These are phyloP conservation scores for Pao palembangensis DNA, from an alignment of 2,113 vertebrate genomes.

Conservation along the genomic window DNA sequence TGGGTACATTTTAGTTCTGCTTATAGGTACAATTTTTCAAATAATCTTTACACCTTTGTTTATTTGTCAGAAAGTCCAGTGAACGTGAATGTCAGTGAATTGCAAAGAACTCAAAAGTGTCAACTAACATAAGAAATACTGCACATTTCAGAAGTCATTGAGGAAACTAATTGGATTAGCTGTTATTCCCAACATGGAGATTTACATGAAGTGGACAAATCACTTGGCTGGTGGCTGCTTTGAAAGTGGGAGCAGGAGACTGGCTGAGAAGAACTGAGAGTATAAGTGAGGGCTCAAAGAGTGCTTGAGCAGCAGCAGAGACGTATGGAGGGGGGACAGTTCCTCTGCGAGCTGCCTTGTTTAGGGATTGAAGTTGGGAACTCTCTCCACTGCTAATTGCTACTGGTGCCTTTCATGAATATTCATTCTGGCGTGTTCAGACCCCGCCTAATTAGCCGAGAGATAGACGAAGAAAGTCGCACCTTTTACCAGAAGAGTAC, in stretches of 20 bases:
- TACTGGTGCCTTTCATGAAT: constrained; percentile 76
- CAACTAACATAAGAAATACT: constrained; percentile 2
- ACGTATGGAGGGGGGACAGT: constrained; percentile 60
- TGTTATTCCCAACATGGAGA: constrained; percentile 50
- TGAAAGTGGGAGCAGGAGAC: constrained; percentile 43
- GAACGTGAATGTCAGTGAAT: not conserved
- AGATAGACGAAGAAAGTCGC: constrained; percentile 77
- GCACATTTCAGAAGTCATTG: constrained; percentile 17
- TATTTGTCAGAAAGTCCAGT: constrained; percentile 15
- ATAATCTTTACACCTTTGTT: constrained; percentile 1
- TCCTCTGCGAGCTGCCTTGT: constrained; percentile 67
- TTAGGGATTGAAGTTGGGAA: constrained; percentile 78
- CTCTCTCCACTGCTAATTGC: constrained; percentile 80
- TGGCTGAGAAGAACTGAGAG: constrained; percentile 54
- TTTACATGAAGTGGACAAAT: constrained; percentile 55
- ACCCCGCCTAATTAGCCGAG: constrained; percentile 80
- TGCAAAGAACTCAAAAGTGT: constrained; percentile 13
- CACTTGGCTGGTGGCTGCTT: constrained; percentile 48
- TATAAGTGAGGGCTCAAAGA: constrained; percentile 63
- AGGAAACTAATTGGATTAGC: constrained; percentile 49
- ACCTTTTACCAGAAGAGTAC: constrained; percentile 78
- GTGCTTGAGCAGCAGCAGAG: constrained; percentile 61
- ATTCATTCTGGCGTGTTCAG: constrained; percentile 78
- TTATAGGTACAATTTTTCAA: no score
- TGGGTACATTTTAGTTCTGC: no score